Evolutionary conservation across 2,888 invertebrate species (phyloP), one percentile per base, ranked within the genome.

Genomic region (Megalurothrips usitatus): DNA sequence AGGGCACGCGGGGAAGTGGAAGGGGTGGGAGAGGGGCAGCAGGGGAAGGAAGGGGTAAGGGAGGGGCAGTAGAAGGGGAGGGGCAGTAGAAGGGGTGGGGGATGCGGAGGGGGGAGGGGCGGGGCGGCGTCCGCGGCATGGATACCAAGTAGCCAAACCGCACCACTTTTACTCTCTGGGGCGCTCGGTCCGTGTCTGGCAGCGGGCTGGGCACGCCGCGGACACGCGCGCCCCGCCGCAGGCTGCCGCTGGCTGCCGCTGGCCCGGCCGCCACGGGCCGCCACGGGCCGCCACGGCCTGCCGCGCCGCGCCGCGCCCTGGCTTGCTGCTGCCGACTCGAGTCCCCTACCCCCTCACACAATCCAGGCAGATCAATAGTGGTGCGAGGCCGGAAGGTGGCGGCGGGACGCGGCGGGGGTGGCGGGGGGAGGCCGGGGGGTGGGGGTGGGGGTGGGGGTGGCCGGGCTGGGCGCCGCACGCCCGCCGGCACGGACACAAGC

Each of bases 351-450:
- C 26, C 68, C 68, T 9, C 68, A 26, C 68, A 26, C 68, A 75
- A 75, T 75, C 68, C 68, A 75, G 68, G 26, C 68, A 75, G 68
- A 75, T 75, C 68, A 75, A 75, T 75, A 75, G 68, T 75, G 68
- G 68, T n/a, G 68, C 68, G 68, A 58, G 58, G 58, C 58, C 58
- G 58, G 58, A 58, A 58, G 58, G 58, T 58, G 58, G 58, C 68
- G 26, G 68, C 23, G 11, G 68, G 23, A 8, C n/a, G 68, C 4
- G 68, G 68, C 23, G 23, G 68, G 68, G 68, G 63, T 6, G 63
- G 63, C 19, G 17, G 52, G 1, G 63, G 19, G 63, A n/a, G 19
- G 63, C 19, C 63, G 63, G 63, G 68, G 68, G 23, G 68, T 4
- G 68, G n/a, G 52, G 52, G 14, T 1, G 52, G 3, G n/a, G 17